A percentile compares a stretch with the other conserved stretches of the same genome.
These are phyloP conservation scores for Apogon hyalosoma DNA, from an alignment of 2,797 vertebrate species.

Conservation along the genomic window DNA sequence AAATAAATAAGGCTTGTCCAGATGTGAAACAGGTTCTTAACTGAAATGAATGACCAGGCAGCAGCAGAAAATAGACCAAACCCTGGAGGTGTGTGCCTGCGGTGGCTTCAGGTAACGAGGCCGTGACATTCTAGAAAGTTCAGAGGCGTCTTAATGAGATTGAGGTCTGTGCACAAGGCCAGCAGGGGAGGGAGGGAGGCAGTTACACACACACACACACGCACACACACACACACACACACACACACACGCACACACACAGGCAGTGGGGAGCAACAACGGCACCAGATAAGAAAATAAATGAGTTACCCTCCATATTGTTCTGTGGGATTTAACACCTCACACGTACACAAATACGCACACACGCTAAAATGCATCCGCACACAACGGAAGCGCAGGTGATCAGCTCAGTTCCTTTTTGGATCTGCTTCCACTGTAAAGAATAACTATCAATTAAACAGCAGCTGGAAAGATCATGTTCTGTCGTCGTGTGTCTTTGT, in stretches of 20 bases:
- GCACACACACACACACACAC: conserved; percentile 9
- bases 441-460: conserved; percentile 61
- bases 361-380: conserved; percentile 4
- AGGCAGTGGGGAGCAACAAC: conserved; percentile 2
- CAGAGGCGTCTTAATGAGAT: conserved; percentile 74
- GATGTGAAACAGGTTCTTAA: conserved; percentile 34
- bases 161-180: conserved; percentile 49
- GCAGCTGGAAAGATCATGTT: conserved; percentile 43
- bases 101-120: conserved; percentile 58
- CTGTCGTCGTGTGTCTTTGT: not conserved
- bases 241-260: conserved; percentile 5
- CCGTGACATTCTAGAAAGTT: conserved; percentile 74
- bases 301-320: conserved; percentile 36
- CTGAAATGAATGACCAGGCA: conserved; percentile 41
- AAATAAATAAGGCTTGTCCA: conserved; percentile 22
- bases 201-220: not conserved
- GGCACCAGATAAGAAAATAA: conserved; percentile 39
- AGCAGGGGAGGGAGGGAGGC: conserved; percentile 7
- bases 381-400: conserved; percentile 50
- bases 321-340: conserved; percentile 53
- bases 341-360: not conserved
- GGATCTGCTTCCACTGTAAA: conserved; percentile 61
- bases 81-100: conserved; percentile 16
- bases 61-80: conserved; percentile 38
- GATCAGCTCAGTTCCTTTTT: conserved; percentile 59